Evolutionary conservation across 2,888 invertebrate genomes (phyloP).

Genomic region (Cryptophagus acutangulus): DNA sequence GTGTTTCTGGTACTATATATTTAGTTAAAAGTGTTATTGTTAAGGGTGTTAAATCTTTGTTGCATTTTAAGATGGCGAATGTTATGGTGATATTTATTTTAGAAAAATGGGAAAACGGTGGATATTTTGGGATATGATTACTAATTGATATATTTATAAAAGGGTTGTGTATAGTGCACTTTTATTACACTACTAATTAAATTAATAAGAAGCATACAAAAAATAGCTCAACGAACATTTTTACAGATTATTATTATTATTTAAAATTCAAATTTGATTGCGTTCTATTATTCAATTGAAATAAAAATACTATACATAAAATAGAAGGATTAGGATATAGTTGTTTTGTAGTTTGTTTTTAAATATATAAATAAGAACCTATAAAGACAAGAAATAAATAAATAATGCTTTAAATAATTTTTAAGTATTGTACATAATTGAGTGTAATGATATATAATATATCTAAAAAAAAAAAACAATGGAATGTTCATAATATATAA

Average conservation of each 20-base stretch:
- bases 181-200: too few relatives aligned
- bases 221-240: slow-evolving; percentile 27
- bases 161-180: slow-evolving; percentile 32
- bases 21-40: background rate
- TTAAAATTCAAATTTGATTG: background rate
- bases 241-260: slow-evolving; percentile 17
- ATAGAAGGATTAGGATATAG: slow-evolving; percentile 5
- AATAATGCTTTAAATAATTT: slow-evolving; percentile 42
- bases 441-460: slow-evolving; percentile 29
- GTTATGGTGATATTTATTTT: background rate
- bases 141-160: slow-evolving; percentile 7
- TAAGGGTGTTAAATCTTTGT: background rate
- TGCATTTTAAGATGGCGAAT: background rate
- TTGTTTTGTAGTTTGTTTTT: slow-evolving; percentile 28
- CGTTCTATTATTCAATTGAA: slow-evolving; percentile 1
- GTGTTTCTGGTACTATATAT: background rate
- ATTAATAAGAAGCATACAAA: slow-evolving; percentile 13
- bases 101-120: background rate
- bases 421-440: slow-evolving; percentile 39
- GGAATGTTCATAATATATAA: slow-evolving; percentile 34
- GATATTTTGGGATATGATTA: background rate
- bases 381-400: slow-evolving; percentile 23
- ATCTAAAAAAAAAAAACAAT: slow-evolving; percentile 14
- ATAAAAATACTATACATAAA: background rate
- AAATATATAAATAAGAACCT: slow-evolving; percentile 19